phyloP scores from a whole-genome alignment of 2,113 vertebrate species.

The Lynx canadensis region DNA sequence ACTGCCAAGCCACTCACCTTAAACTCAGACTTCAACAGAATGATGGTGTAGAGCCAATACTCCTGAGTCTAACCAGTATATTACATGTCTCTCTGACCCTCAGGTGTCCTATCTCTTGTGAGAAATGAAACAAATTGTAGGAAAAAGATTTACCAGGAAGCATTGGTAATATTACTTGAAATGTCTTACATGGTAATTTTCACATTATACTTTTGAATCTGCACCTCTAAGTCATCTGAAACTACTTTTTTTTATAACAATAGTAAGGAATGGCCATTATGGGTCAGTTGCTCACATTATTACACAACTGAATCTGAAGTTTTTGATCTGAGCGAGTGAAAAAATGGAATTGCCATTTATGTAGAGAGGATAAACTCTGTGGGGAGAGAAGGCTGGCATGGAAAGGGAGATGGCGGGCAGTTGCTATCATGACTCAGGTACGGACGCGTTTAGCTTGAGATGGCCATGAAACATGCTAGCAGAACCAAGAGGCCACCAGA shows the following conservation, averaged over 20 bases:
- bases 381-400: neutral
- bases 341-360: neutral
- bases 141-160: neutral
- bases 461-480: neutral
- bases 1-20: neutral
- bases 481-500: neutral
- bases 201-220: conserved; percentile 26
- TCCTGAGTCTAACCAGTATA: neutral
- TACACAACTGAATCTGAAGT: neutral
- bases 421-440: neutral
- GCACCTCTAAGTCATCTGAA: conserved; percentile 22
- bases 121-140: neutral
- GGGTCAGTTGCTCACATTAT: neutral
- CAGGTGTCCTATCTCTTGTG: neutral
- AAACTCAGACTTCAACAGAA: neutral
- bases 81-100: neutral
- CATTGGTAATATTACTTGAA: conserved; percentile 17
- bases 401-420: no score
- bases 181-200: neutral
- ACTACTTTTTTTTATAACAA: neutral
- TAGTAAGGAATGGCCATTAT: neutral
- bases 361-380: neutral
- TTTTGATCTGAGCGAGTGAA: neutral
- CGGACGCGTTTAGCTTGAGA: neutral
- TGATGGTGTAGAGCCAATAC: neutral